Base-by-base conservation (phyloP, 2,797 vertebrate genomes). In the Falco novaeseelandiae region DNA sequence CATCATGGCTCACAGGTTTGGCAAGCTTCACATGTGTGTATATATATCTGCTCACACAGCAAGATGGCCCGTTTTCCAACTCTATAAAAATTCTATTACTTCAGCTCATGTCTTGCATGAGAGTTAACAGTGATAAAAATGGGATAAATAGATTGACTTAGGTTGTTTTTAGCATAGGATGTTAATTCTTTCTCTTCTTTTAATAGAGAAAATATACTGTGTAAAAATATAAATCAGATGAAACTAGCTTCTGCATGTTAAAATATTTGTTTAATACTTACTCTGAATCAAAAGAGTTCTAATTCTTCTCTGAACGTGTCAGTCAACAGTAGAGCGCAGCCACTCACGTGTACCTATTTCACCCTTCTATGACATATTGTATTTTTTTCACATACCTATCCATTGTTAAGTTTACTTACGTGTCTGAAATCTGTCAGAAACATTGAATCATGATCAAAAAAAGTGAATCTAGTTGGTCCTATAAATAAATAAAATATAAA, bases 1-100 rank as follows among this genome's bases (percentile, higher is more conserved):
- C 90, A 95, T 96, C 82, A 96, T 32, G 16, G 44, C 66, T 96
- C 87, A 95, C 66, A 90, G 59, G 44, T 95, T 96, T 95, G 59
- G 92, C 93, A 97, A 96, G 82, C 52, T 94, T 93, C 48, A 58
- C 71, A 52, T 34, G 3, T 54, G 4, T 71, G 18, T 36, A 42
- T 23, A 55, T 38, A 55, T 92, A 89, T 59, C 4, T 90, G 48
- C 83, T 94, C 87, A 94, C 51, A 26, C 49, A 94, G 89, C 36
- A 96, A 86, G 71, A 96, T 77, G 77, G 82, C 65, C 30, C 48
- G 79, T 61, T 96, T 96, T 65, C 81, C 61, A 85, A 38, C 67
- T 83, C 27, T 54, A 40, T 34, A 83, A 82, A 82, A 91, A 87
- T 80, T 72, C 36, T 38, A 42, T 77, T 94, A 52, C 29, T 90